A percentile compares a stretch with the other conserved stretches of the same genome.
Conservation (phyloP, 1,140 invertebrate genomes). For the Drosophila pseudoananassae region DNA sequence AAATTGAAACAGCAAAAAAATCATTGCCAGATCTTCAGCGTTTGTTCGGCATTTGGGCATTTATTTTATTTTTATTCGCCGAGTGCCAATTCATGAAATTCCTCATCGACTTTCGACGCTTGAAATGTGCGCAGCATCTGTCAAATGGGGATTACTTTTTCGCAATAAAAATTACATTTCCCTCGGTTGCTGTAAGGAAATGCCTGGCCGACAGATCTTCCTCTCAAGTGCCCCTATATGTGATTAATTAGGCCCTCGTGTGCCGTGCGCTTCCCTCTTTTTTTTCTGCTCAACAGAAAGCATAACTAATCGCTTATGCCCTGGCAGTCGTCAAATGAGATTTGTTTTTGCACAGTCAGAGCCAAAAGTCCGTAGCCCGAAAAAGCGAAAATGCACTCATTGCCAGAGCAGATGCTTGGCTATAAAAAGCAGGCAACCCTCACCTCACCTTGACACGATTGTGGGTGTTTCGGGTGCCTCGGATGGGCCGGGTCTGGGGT, state of each 20-base stretch:
- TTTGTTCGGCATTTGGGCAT: constrained; percentile 36
- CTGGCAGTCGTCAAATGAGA: constrained; percentile 44
- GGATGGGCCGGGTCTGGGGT: background rate
- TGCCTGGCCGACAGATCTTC: background rate
- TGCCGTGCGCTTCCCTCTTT: background rate
- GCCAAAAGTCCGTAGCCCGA: constrained; percentile 23
- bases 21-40: constrained; percentile 24
- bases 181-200: background rate
- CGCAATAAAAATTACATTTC: constrained; percentile 6
- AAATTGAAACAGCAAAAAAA: constrained; percentile 31
- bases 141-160: constrained; percentile 44
- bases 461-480: constrained; percentile 17
- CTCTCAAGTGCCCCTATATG: constrained; percentile 11
- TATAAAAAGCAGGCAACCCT: constrained; percentile 77
- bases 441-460: constrained; percentile 78
- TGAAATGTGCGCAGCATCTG: constrained; percentile 34
- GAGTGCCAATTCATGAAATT: constrained; percentile 42
- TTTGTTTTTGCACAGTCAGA: constrained; percentile 47
- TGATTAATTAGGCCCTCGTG: constrained; percentile 42
- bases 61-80: constrained; percentile 20
- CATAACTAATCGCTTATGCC: constrained; percentile 58
- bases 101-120: constrained; percentile 26
- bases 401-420: constrained; percentile 51
- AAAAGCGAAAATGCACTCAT: constrained; percentile 44
- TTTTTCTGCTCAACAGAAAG: constrained; percentile 17